These are phyloP conservation scores for Diarsia dahlii DNA, from an alignment of 2,888 invertebrate species.

Conservation along the genomic window DNA sequence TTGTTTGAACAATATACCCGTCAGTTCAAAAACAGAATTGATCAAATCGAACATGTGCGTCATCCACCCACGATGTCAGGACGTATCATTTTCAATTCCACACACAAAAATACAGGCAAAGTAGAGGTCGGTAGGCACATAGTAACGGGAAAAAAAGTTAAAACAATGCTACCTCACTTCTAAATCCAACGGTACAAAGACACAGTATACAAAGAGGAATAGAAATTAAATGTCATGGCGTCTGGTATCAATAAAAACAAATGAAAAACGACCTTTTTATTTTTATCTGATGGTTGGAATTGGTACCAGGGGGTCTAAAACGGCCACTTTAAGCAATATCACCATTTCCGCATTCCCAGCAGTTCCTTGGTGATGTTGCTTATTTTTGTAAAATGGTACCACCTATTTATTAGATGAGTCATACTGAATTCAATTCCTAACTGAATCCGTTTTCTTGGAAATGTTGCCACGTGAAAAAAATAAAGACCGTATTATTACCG, in stretches of 20 bases:
- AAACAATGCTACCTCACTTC: conserved; percentile 71
- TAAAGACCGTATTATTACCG: no score
- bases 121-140: conserved; percentile 35
- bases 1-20: not conserved
- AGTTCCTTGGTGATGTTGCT: no score
- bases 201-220: conserved; percentile 80
- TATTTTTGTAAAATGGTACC: no score
- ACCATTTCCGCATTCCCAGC: no score
- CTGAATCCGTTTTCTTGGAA: no score
- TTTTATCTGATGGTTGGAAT: conserved; percentile 62
- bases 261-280: conserved; percentile 68
- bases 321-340: no score
- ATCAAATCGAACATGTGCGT: conserved; percentile 38
- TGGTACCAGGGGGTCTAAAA: no score
- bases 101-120: conserved; percentile 34
- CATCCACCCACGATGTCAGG: conserved; percentile 64
- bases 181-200: conserved; percentile 74
- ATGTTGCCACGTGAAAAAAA: no score
- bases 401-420: no score
- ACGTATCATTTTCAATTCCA: conserved; percentile 69
- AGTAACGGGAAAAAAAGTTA: conserved; percentile 73
- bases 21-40: not conserved
- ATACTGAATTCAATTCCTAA: no score
- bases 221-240: conserved; percentile 81
- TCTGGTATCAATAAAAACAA: conserved; percentile 71